A percentile compares a stretch with the other conserved stretches of the same genome.
phyloP scores from a whole-genome alignment of 2,797 vertebrate genomes.

The Xiphophorus birchmanni region DNA sequence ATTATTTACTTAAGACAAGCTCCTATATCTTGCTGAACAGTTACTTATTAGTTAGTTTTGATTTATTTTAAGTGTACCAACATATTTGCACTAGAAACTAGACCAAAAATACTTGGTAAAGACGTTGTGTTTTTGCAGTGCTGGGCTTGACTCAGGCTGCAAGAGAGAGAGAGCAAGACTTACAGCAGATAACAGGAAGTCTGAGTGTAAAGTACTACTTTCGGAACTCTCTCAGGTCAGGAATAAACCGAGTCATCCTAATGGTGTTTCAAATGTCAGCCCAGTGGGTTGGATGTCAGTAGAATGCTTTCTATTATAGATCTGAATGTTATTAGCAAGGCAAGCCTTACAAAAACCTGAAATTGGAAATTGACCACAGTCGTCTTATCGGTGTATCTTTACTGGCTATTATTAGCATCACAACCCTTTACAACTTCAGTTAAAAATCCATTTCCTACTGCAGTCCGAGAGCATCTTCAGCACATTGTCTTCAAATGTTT shows the following conservation, averaged over 20 bases:
- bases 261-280: neutral
- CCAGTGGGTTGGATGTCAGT: neutral
- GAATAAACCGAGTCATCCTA: neutral
- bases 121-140: too few species aligned
- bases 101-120: too few species aligned
- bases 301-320: neutral
- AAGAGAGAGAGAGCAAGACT: neutral
- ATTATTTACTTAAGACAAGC: too few species aligned
- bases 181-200: neutral
- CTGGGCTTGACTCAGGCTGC: neutral
- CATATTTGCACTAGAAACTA: too few species aligned
- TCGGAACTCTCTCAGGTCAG: neutral
- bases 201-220: neutral
- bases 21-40: too few species aligned
- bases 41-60: too few species aligned
- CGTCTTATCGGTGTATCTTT: neutral
- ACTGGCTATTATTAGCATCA: neutral
- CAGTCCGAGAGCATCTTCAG: constrained; percentile 5
- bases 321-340: neutral
- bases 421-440: neutral
- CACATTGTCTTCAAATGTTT: neutral
- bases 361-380: neutral
- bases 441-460: neutral
- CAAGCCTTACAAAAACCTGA: neutral
- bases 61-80: too few species aligned